Percentiles rank a stretch among this genome's conserved stretches.
phyloP scores from a whole-genome alignment of 1,140 invertebrate species.

The Nasonia giraulti region DNA sequence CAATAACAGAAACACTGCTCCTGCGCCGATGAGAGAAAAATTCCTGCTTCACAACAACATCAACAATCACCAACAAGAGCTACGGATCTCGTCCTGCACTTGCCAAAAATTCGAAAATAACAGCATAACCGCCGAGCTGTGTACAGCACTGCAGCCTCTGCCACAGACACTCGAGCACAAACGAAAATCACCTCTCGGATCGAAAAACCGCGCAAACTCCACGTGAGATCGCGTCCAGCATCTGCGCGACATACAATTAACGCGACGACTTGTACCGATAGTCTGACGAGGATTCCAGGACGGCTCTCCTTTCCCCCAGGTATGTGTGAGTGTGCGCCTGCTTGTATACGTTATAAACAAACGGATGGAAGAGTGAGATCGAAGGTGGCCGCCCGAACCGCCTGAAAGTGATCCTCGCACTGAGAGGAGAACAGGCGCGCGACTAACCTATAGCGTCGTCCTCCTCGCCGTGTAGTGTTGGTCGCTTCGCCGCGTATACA shows the following conservation, averaged over 20 bases:
- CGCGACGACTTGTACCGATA: neutral
- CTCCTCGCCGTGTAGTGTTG: neutral
- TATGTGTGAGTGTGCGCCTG: neutral
- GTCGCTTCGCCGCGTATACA: neutral
- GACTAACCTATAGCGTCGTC: neutral
- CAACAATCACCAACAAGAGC: too few species aligned
- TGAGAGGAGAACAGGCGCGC: constrained; percentile 48
- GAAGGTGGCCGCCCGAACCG: constrained; percentile 54
- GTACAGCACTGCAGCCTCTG: neutral
- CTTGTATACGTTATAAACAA: neutral
- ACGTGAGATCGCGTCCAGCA: neutral
- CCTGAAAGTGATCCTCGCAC: constrained; percentile 61
- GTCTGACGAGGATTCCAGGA: neutral
- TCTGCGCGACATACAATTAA: too few species aligned
- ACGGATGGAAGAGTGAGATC: neutral
- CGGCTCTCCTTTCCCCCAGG: neutral
- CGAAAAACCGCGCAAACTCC: neutral
- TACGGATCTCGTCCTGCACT: too few species aligned
- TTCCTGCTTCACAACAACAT: too few species aligned
- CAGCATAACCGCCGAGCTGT: too few species aligned
- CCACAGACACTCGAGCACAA: neutral
- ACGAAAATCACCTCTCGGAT: neutral
- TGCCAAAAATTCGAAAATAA: too few species aligned
- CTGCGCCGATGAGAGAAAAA: too few species aligned
- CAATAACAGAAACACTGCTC: too few species aligned